These are phyloP conservation scores for Drosophila malerkotliana DNA, from an alignment of 1,140 invertebrate species.

Conservation along the genomic window DNA sequence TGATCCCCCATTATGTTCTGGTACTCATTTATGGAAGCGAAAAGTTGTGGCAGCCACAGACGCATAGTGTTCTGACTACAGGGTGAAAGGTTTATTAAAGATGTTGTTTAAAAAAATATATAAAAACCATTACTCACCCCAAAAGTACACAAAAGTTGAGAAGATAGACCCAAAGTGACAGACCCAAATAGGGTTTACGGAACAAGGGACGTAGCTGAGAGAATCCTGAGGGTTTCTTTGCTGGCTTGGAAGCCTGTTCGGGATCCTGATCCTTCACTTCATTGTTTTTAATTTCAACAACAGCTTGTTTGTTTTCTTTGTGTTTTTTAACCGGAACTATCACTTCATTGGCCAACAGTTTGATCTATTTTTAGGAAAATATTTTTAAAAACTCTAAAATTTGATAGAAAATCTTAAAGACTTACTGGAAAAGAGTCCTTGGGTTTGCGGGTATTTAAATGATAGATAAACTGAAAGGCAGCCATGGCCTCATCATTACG, in stretches of 20 bases:
- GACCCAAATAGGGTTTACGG: slow-evolving; percentile 61
- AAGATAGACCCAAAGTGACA: slow-evolving; percentile 69
- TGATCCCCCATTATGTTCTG: slow-evolving; percentile 29
- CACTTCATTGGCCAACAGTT: slow-evolving; percentile 60
- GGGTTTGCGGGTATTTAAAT: slow-evolving; percentile 86
- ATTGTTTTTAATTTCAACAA: slow-evolving; percentile 3
- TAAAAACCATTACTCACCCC: slow-evolving; percentile 46
- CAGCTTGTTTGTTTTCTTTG: background rate
- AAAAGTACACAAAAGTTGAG: slow-evolving; percentile 73
- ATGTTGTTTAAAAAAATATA: too few species aligned
- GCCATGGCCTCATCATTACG: slow-evolving; percentile 87
- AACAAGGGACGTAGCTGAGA: slow-evolving; percentile 65
- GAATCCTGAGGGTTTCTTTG: slow-evolving; percentile 44
- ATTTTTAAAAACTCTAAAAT: background rate
- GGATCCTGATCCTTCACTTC: slow-evolving; percentile 25
- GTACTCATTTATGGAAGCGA: slow-evolving; percentile 84
- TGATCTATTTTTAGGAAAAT: slow-evolving; percentile 39
- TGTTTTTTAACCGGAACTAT: slow-evolving; percentile 22
- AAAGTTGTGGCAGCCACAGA: slow-evolving; percentile 86
- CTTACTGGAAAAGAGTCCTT: slow-evolving; percentile 87
- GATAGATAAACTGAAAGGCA: slow-evolving; percentile 71
- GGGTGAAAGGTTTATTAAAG: too few species aligned
- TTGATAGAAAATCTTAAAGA: background rate
- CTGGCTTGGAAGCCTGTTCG: slow-evolving; percentile 11
- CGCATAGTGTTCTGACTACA: slow-evolving; percentile 71